Base-by-base conservation (phyloP, 2,797 vertebrate genomes). In the Trichosurus vulpecula region DNA sequence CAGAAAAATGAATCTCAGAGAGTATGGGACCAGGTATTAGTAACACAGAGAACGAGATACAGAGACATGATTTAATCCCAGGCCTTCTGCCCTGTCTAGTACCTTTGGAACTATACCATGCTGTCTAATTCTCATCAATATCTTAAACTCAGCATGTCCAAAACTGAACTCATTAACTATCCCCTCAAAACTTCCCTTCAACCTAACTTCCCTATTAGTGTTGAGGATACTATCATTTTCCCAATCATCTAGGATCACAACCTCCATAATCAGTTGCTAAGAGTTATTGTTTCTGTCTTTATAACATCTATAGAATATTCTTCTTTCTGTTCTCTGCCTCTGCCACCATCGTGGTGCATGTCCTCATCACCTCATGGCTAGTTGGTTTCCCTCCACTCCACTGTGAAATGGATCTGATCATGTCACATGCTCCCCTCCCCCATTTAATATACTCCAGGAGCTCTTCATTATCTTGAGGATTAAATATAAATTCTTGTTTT, bases 81-180 rank as follows among this genome's bases (percentile, higher is more conserved):
- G 14, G 14, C 35, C 12, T 31, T 22, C 0, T n/a, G 14, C 35
- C 3, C 14, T n/a, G 4, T n/a, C 13, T n/a, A 10, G 31, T 6
- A 35, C 22, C 58, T 58, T 58, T 66, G n/a, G 14, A 3, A 66
- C 58, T 61, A 31, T 35, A 61, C 31, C 35, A 14, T 35, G 4
- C 13, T n/a, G 4, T 35, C 58, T n/a, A 19, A 61, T 25, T 61
- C 30, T 66, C 31, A n/a, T 66, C 4, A 19, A n/a, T 35, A n/a
- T n/a, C 14, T 66, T 35, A 66, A n/a, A n/a, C 30, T 66, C 31
- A 35, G 14, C 3, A n/a, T 16, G 14, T 14, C 31, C 0, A 16
- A 66, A n/a, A 66, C 35, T n/a, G 35, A 66, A 66, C 31, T 61
- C 58, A 30, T 57, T 61, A 13, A 35, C 4, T n/a, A 35, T 58